Conservation (phyloP, 2,113 vertebrate genomes). For the Columba janthina region DNA sequence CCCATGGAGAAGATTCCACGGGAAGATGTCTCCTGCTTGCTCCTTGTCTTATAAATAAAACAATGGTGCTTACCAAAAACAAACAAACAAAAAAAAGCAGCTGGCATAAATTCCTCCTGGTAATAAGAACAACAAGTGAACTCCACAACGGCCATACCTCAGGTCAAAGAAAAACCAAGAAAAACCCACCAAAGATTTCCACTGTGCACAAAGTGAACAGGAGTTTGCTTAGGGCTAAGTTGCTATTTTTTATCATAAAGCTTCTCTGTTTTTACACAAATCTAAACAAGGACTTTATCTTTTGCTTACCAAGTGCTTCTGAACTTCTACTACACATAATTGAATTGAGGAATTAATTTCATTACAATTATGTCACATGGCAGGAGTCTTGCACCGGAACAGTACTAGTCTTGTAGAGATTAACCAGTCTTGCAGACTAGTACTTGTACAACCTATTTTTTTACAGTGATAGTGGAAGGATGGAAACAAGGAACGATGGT, state of each 20-base stretch:
- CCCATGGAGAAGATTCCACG: not conserved
- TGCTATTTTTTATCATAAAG: not conserved
- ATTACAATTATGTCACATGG: not conserved
- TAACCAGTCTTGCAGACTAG: not conserved
- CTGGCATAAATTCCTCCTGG: not conserved
- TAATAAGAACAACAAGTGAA: not conserved
- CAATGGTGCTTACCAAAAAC: not conserved
- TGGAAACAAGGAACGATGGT: not conserved
- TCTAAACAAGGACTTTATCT: not conserved
- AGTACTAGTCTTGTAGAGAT: not conserved
- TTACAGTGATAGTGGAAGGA: not conserved
- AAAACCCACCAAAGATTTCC: not conserved
- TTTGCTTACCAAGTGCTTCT: not conserved
- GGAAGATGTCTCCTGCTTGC: not conserved
- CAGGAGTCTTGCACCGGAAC: not conserved
- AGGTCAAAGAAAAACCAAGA: not conserved
- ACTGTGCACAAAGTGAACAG: not conserved
- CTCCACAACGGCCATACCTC: not conserved
- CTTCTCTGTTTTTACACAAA: not conserved
- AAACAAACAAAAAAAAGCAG: too few species aligned
- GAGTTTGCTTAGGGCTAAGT: not conserved
- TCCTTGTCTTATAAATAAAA: not conserved
- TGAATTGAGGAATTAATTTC: not conserved
- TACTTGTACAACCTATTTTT: not conserved
- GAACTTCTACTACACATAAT: not conserved